Conservation (phyloP, 2,888 invertebrate genomes). For the Drosophila stalkeri region DNA sequence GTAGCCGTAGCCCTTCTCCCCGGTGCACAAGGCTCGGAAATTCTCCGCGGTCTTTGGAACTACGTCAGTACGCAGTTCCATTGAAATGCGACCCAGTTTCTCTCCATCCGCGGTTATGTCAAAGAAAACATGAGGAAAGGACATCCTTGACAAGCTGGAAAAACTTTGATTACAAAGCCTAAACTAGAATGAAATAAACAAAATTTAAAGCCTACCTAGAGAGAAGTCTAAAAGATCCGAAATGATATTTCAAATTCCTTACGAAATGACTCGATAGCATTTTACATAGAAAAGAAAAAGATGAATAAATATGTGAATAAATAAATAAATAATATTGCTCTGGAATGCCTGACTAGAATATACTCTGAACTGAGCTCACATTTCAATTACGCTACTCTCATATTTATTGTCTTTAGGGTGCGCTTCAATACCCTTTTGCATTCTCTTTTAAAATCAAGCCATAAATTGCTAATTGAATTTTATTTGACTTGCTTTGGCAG, state of each 20-base stretch:
- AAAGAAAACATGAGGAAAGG: constrained; percentile 53
- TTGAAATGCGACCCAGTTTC: constrained; percentile 44
- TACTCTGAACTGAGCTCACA: not conserved
- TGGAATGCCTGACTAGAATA: not conserved
- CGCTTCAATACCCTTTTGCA: not conserved
- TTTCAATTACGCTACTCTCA: too few relatives aligned
- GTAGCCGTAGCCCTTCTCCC: constrained; percentile 97
- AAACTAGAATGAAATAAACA: not conserved
- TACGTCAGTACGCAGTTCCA: constrained; percentile 92
- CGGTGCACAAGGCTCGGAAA: constrained; percentile 98
- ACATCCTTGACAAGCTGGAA: constrained; percentile 17
- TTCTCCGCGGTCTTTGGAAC: constrained; percentile 98
- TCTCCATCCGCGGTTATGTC: constrained; percentile 49
- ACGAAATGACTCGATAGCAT: not conserved
- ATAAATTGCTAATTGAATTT: constrained; percentile 27
- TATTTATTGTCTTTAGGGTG: not conserved
- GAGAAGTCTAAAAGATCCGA: too few relatives aligned
- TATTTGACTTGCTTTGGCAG: not conserved
- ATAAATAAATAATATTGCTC: not conserved
- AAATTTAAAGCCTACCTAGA: constrained; percentile 1
- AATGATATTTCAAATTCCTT: not conserved
- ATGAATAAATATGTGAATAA: not conserved
- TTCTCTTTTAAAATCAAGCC: not conserved
- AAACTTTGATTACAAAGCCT: not conserved
- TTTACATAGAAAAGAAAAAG: not conserved